phyloP scores from a whole-genome alignment of 2,888 invertebrate genomes.

The Rhagonycha lutea region DNA sequence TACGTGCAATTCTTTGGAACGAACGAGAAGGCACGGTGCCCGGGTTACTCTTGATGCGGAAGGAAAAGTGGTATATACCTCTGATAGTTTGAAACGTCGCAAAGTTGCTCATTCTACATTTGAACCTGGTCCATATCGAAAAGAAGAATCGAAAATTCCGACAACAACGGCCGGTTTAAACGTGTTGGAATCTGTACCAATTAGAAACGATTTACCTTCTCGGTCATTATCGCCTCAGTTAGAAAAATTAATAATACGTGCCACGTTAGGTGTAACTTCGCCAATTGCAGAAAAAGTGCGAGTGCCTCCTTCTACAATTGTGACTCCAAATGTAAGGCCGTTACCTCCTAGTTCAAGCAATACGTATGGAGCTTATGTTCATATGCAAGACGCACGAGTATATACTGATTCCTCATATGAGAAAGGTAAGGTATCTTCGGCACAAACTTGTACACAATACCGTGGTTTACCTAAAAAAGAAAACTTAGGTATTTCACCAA shows the following conservation, averaged over 20 bases:
- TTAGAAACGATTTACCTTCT: conserved; percentile 38
- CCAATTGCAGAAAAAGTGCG: conserved; percentile 61
- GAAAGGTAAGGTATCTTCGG: conserved; percentile 67
- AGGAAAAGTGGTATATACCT: conserved; percentile 86
- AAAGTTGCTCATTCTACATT: conserved; percentile 85
- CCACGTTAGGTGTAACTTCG: conserved; percentile 47
- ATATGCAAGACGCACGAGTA: conserved; percentile 69
- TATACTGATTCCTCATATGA: conserved; percentile 64
- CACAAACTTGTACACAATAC: conserved; percentile 24
- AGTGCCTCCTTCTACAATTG: conserved; percentile 66
- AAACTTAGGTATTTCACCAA: conserved; percentile 26
- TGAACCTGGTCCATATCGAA: conserved; percentile 85
- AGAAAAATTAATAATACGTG: conserved; percentile 62
- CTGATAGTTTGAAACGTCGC: conserved; percentile 79
- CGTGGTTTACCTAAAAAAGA: conserved; percentile 37
- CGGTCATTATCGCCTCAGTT: conserved; percentile 66
- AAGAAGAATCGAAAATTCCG: conserved; percentile 53
- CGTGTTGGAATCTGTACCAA: conserved; percentile 54
- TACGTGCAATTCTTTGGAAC: conserved; percentile 57
- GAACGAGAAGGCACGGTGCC: conserved; percentile 68
- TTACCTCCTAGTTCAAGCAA: conserved; percentile 52
- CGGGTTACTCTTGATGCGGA: conserved; percentile 83
- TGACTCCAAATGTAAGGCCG: conserved; percentile 59
- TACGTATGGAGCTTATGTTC: conserved; percentile 69
- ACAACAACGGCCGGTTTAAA: conserved; percentile 53